Evolutionary conservation across 1,140 invertebrate species (phyloP).

Genomic region (Papilio helenus): DNA sequence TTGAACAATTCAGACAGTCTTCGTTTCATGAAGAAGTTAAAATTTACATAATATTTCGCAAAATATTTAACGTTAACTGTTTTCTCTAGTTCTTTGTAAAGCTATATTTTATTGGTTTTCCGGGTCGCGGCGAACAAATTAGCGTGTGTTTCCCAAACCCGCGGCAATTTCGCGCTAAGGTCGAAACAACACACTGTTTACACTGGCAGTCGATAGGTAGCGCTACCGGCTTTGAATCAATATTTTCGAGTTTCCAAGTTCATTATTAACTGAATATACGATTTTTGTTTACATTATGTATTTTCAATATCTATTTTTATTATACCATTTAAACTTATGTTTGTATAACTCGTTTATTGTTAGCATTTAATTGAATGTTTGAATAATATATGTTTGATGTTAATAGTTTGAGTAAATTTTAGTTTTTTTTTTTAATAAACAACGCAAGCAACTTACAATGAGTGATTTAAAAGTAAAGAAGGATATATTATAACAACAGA

Average conservation of each 20-base stretch:
- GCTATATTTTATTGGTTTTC: constrained; percentile 14
- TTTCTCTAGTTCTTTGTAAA: neutral
- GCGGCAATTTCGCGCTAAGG: constrained; percentile 12
- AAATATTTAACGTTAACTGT: neutral
- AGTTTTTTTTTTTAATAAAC: neutral
- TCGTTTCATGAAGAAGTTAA: too few relatives aligned
- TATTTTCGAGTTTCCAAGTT: constrained; percentile 1
- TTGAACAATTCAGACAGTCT: too few relatives aligned
- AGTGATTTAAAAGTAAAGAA: neutral
- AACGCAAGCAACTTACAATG: neutral
- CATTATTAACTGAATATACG: constrained; percentile 12
- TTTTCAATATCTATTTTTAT: constrained; percentile 14
- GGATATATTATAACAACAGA: neutral
- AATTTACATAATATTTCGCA: too few relatives aligned
- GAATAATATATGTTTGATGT: neutral
- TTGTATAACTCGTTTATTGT: neutral
- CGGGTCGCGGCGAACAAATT: neutral
- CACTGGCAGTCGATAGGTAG: neutral
- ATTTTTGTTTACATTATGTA: constrained; percentile 10
- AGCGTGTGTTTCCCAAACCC: constrained; percentile 13
- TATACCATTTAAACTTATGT: neutral
- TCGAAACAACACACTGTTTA: constrained; percentile 8
- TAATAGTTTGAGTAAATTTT: neutral
- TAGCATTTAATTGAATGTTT: constrained; percentile 13
- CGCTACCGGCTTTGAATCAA: constrained; percentile 13